Percentiles rank a stretch among this genome's conserved stretches.
Conservation (phyloP, 2,113 vertebrate species). For the Gnathonemus echidnorhynchus region DNA sequence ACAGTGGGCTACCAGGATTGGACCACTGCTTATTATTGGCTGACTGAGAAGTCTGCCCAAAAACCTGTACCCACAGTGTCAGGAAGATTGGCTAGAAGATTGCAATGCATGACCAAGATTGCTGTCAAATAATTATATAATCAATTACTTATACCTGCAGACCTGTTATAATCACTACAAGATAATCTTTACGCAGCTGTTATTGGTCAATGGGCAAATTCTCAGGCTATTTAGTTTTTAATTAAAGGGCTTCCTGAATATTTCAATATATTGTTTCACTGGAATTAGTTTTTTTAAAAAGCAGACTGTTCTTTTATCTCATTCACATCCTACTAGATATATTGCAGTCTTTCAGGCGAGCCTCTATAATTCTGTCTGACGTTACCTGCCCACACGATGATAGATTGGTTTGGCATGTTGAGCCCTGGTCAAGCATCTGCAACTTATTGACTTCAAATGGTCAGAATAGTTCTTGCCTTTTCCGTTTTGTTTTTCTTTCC, state of each 20-base stretch:
- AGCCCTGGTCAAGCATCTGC: background rate
- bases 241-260: background rate
- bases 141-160: background rate
- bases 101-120: background rate
- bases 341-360: background rate
- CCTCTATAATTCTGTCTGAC: background rate
- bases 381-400: background rate
- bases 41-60: too few relatives aligned
- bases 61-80: too few relatives aligned
- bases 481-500: background rate
- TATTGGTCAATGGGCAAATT: background rate
- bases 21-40: too few relatives aligned
- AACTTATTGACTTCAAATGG: background rate
- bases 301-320: background rate
- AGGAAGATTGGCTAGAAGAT: too few relatives aligned
- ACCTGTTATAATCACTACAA: background rate
- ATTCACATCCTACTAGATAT: background rate
- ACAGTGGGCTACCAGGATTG: too few relatives aligned
- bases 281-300: background rate
- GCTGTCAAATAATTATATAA: background rate
- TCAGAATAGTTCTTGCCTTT: background rate
- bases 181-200: background rate
- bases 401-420: background rate
- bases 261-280: background rate
- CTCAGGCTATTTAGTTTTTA: background rate